phyloP scores from a whole-genome alignment of 2,888 invertebrate species.

The Ochlodes sylvanus region DNA sequence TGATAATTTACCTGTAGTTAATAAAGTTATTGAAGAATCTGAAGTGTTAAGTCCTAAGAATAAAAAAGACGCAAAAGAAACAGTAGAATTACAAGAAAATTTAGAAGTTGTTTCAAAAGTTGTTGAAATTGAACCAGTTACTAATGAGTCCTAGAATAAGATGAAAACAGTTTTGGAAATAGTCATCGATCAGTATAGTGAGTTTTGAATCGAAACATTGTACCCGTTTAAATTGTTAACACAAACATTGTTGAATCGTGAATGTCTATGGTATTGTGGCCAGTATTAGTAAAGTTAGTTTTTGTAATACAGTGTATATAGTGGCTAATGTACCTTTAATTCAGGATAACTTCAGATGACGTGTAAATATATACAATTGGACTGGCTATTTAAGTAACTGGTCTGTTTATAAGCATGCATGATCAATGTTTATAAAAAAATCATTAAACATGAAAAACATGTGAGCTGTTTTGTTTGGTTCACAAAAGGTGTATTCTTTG shows the following conservation, averaged over 20 bases:
- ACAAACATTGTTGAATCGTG: not conserved
- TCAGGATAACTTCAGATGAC: too few species aligned
- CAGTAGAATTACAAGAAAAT: constrained; percentile 15
- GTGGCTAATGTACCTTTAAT: too few species aligned
- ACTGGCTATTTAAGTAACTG: too few species aligned
- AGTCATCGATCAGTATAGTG: constrained; percentile 20
- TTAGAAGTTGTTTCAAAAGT: not conserved
- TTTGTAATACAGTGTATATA: constrained; percentile 44
- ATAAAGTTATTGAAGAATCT: constrained; percentile 10
- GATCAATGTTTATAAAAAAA: too few species aligned
- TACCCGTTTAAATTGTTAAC: not conserved
- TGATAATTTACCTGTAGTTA: constrained; percentile 25
- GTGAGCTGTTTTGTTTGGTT: too few species aligned
- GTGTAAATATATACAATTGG: too few species aligned
- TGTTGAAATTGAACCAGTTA: constrained; percentile 6
- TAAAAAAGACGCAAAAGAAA: constrained; percentile 15
- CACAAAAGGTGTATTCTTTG: too few species aligned
- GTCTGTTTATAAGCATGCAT: too few species aligned
- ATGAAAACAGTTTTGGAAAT: constrained; percentile 5
- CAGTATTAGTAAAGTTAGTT: constrained; percentile 35
- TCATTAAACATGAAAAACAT: too few species aligned
- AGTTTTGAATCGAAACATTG: constrained; percentile 28
- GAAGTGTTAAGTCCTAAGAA: constrained; percentile 9
- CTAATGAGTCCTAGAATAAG: constrained; percentile 16
- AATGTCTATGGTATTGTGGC: constrained; percentile 25